Evolutionary conservation across 1,140 invertebrate genomes (phyloP), one percentile per base, ranked within the genome.

Genomic region (Drosophila repleta): DNA sequence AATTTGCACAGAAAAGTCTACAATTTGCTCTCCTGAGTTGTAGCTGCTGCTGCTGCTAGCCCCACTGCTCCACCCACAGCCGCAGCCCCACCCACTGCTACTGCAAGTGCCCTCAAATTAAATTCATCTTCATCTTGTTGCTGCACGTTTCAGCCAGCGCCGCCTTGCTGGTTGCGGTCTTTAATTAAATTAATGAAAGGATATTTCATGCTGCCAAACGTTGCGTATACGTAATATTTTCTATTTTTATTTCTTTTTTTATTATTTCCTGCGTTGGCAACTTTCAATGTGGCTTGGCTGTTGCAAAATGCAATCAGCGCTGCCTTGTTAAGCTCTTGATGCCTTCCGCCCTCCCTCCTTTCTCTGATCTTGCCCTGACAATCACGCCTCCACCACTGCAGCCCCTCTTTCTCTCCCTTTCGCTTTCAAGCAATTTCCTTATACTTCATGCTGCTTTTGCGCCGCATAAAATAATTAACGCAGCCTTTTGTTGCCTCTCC

Each of bases 101-200:
- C 17, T 43, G 39, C 55, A 29, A 43, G 49, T 69, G 17, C 58
- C 63, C 60, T 64, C 43, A 77, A 82, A 81, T 81, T 77, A 81
- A 82, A 72, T 81, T 82, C 51, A 74, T 69, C 63, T 68, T 48
- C 57, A 17, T 32, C 18, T 61, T 52, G 58, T 46, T 62, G 49
- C 46, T 29, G 20, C 35, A 63, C 29, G 21, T 60, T 74, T 62
- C 13, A 13, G 5, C 18, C 8, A 53, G 53, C 60, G 43, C 37
- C n/a, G n/a, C n/a, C n/a, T 39, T 61, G 26, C 53, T 63, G 29
- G 4, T 35, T 35, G 32, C 52, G 63, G 61, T 67, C 80, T 82
- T 82, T 84, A 76, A 83, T 83, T 83, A 79, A 72, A 83, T 79
- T 83, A 83, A 83, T 83, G 71, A 84, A 79, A 68, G 76, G 80